Percentiles rank a stretch among this genome's conserved stretches.
Conservation (phyloP, 2,888 invertebrate species). For the Tipula vernalis region DNA sequence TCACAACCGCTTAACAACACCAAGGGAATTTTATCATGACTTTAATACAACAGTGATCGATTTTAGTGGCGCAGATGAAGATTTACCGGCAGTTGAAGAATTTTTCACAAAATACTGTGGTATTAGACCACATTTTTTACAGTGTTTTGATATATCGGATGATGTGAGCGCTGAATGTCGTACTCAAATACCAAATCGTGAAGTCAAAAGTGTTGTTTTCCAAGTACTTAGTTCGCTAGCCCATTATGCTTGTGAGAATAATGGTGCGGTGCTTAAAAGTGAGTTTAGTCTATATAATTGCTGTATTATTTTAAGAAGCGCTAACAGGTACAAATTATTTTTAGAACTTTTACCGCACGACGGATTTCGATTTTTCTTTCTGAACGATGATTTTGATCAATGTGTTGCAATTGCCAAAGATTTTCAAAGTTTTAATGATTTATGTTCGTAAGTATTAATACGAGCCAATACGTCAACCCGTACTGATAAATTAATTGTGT, state of each 20-base stretch:
- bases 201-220: neutral
- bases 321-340: neutral
- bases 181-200: neutral
- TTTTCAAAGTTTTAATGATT: neutral
- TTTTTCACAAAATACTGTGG: neutral
- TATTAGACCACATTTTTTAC: neutral
- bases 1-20: neutral
- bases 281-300: no score
- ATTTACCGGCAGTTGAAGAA: neutral
- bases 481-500: no score
- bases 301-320: no score
- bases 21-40: neutral
- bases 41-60: neutral
- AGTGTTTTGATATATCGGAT: neutral
- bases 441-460: neutral
- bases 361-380: neutral
- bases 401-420: neutral
- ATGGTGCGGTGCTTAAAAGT: no score
- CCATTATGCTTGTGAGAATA: no score
- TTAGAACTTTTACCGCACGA: neutral
- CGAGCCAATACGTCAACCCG: no score
- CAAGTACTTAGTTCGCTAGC: no score
- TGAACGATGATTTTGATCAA: neutral
- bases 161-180: neutral
- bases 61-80: neutral